Evolutionary conservation across 2,797 vertebrate genomes (phyloP), one percentile per base, ranked within the genome.

Genomic region (Acanthurus tractus): DNA sequence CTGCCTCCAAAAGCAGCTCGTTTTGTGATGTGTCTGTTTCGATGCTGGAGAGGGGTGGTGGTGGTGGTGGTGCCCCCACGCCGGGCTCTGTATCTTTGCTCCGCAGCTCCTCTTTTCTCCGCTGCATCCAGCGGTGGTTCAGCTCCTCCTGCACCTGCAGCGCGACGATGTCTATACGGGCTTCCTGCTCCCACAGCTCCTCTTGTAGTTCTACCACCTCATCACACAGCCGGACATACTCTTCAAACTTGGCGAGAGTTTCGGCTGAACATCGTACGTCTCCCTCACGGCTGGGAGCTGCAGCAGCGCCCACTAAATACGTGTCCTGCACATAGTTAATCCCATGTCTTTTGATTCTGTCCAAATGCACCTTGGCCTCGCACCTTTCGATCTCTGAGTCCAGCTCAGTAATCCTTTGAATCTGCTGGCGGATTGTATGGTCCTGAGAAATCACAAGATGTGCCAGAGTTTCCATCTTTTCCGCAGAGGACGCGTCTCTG

Each of bases 271-370:
- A 34, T 40, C 40, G 49, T 0, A 34, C 18, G 40, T 78, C 83
- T 18, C 34, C 58, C 17, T 78, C 86, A 7, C 42, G 56, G n/a
- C 65, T 14, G 22, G 76, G 23, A 20, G 29, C 52, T 0, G 66
- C 42, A 46, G 93, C 90, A 2, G 84, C 79, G 0, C 94, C 96
- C 45, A 95, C 90, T 85, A 98, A 75, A 90, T 99, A 99, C 0
- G 97, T 97, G 91, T 99, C 97, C 89, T 99, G 98, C 65, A 99
- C 96, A 63, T 99, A 99, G 89, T 99, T 98, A 18, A 95, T 90
- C 8, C 98, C 98, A 69, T 98, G 97, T 22, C 92, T 92, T 84
- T 95, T 94, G 81, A 98, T 95, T 72, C 98, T 94, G 88, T 98
- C 97, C 50, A 95, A 84, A 74, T 99, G 98, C 62, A 97, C 96